Conservation (phyloP, 2,888 invertebrate genomes). For the Mycalesis mineus region DNA sequence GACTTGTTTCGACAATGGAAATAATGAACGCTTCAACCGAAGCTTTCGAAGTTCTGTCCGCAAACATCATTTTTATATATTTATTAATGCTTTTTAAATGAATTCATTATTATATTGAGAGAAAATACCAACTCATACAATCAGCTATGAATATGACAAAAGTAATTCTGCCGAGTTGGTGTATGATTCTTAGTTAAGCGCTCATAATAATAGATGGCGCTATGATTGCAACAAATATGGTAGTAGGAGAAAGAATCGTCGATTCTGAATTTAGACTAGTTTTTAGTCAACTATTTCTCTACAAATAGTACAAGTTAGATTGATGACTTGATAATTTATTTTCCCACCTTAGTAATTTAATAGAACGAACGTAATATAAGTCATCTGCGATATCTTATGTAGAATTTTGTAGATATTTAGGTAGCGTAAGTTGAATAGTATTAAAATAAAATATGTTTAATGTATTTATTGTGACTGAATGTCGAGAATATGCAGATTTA, state of each 20-base stretch:
- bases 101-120: too few relatives aligned
- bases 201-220: neutral
- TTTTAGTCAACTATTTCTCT: neutral
- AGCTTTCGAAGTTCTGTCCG: too few relatives aligned
- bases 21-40: too few relatives aligned
- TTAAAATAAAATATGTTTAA: neutral
- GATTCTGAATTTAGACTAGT: neutral
- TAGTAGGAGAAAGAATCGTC: too few relatives aligned
- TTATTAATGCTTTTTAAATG: too few relatives aligned
- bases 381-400: conserved; percentile 1
- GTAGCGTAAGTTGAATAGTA: neutral
- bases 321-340: neutral
- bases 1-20: too few relatives aligned
- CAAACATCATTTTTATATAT: too few relatives aligned
- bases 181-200: too few relatives aligned
- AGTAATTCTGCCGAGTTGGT: too few relatives aligned
- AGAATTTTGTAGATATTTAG: neutral
- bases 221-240: too few relatives aligned
- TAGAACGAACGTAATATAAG: neutral
- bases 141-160: too few relatives aligned
- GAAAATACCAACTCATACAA: too few relatives aligned
- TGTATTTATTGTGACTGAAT: conserved; percentile 6
- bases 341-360: conserved; percentile 6
- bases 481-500: conserved; percentile 1
- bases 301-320: neutral